A percentile compares a stretch with the other conserved stretches of the same genome.
Conservation (phyloP, 2,888 invertebrate species). For the Heliconius ismenius region DNA sequence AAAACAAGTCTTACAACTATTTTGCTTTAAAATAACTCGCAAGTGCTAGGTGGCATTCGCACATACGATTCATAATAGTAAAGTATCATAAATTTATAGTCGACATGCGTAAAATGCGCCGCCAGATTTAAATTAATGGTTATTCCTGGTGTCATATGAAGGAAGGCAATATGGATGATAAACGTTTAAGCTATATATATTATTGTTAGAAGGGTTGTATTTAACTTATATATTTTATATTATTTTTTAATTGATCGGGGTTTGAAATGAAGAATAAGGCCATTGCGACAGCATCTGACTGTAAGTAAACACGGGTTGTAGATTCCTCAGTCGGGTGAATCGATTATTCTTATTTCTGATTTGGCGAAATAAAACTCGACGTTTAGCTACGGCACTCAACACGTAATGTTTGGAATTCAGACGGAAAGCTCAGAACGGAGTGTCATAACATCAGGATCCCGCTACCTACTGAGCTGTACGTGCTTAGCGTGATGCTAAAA, state of each 20-base stretch:
- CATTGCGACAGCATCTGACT: too few relatives aligned
- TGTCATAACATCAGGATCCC: background rate
- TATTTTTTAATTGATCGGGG: background rate
- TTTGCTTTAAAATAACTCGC: background rate
- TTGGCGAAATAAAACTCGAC: background rate
- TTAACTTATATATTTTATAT: background rate
- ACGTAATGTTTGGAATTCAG: background rate
- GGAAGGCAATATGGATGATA: background rate
- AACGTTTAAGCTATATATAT: background rate
- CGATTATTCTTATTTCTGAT: background rate
- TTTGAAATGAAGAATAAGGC: background rate
- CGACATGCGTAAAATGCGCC: constrained; percentile 32
- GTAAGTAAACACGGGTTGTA: background rate
- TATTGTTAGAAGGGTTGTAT: background rate
- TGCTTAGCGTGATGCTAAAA: too few relatives aligned
- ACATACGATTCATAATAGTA: background rate
- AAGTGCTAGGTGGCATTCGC: background rate
- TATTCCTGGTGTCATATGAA: background rate
- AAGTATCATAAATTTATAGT: constrained; percentile 32
- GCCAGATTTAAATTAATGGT: constrained; percentile 16
- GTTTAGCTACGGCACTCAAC: background rate
- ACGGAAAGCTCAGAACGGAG: background rate
- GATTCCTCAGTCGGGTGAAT: background rate
- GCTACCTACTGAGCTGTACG: background rate
- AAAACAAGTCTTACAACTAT: background rate